Base-by-base conservation (phyloP, 2,888 invertebrate genomes). In the Eugnorisma glareosa region DNA sequence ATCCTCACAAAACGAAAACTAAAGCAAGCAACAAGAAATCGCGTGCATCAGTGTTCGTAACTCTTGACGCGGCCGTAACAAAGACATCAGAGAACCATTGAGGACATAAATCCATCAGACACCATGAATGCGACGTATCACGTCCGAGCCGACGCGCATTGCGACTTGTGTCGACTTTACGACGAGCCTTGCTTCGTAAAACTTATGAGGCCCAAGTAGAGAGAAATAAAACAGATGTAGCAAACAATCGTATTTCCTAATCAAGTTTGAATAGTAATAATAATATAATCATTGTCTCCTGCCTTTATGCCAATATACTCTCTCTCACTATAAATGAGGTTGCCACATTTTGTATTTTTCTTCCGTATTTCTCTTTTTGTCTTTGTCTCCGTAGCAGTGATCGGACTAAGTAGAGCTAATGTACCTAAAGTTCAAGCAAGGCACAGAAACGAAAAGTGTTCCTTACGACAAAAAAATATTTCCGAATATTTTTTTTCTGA, bases 41-140 rank as follows among this genome's bases (percentile, higher is more conserved):
- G 76, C 77, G 76, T 86, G 84, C 82, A 82, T 78, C 83, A 83
- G 69, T 83, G 83, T 75, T 71, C 81, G 77, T 82, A 61, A 74
- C 75, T 78, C 72, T 75, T 86, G 77, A 84, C 59, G 73, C 35
- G 83, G 64, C 79, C 63, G 84, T 90, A 91, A 93, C 90, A 92
- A 91, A 92, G 91, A 91, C 92, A 92, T 94, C 89, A 90, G 90
- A 90, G 90, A 92, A 89, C 92, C 92, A 94, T 94, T 90, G 91
- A 89, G 84, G 88, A 88, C 92, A 93, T 94, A 95, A 94, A 95
- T 95, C 93, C 93, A 95, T 95, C 93, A 94, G 91, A 82, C 88
- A 88, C 88, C 90, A 92, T 91, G 92, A 93, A 94, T 93, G 93
- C 91, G 94, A 93, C 93, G 92, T 92, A 93, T 94, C 95, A 95